A percentile compares a stretch with the other conserved stretches of the same genome.
phyloP scores from a whole-genome alignment of 2,797 vertebrate species.

The Neoniphon sammara region DNA sequence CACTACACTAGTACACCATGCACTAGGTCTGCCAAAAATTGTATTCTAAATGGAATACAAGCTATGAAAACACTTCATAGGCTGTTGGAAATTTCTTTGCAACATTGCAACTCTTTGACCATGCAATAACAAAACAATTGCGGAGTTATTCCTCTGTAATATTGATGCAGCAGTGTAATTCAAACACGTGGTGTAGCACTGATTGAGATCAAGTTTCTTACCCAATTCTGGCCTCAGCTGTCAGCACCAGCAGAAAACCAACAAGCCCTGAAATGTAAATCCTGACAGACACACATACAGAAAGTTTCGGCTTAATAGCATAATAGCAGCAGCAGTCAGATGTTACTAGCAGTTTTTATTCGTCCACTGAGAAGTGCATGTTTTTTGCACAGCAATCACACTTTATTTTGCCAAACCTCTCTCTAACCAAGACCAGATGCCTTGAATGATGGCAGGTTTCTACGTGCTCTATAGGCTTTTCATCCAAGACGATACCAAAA shows the following conservation, averaged over 20 bases:
- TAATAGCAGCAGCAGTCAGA: background rate
- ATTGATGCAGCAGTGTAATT: background rate
- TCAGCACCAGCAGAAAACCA: slow-evolving; percentile 71
- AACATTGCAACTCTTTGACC: background rate
- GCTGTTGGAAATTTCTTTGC: background rate
- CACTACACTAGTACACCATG: background rate
- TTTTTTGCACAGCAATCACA: background rate
- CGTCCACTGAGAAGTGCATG: background rate
- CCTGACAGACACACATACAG: slow-evolving; percentile 67
- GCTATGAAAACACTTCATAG: background rate
- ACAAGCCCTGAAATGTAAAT: slow-evolving; percentile 68
- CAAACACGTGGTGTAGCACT: background rate
- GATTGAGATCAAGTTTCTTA: slow-evolving; percentile 51
- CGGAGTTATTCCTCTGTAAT: background rate
- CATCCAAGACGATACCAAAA: background rate
- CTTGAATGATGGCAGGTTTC: background rate
- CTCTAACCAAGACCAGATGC: background rate
- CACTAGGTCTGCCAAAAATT: background rate
- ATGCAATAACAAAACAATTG: background rate
- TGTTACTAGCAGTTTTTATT: background rate
- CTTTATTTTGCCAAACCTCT: background rate
- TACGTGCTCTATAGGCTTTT: background rate
- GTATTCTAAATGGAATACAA: no score
- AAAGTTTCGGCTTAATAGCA: slow-evolving; percentile 3
- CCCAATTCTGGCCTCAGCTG: slow-evolving; percentile 79